Evolutionary conservation across 1,140 invertebrate species (phyloP).

Genomic region (Drosophila bocqueti): DNA sequence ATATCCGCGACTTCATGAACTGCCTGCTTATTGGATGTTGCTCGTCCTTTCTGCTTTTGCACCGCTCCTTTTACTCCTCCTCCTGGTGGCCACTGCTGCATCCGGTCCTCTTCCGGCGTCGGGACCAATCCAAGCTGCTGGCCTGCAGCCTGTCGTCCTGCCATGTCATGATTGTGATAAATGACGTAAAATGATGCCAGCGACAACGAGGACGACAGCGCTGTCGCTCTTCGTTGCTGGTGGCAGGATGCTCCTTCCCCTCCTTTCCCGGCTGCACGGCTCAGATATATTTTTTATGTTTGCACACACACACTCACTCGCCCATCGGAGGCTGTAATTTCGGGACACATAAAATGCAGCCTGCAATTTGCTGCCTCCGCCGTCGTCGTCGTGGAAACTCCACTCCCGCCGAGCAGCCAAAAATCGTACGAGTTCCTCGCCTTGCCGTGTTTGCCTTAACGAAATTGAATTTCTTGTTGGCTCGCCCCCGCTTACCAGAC

Average conservation of each 20-base stretch:
- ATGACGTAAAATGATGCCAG: constrained; percentile 82
- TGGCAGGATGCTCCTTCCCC: constrained; percentile 14
- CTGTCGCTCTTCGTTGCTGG: constrained; percentile 62
- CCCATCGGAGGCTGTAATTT: constrained; percentile 68
- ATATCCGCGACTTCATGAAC: constrained; percentile 40
- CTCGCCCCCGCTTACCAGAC: constrained; percentile 17
- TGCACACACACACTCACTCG: constrained; percentile 16
- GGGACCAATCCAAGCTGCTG: constrained; percentile 33
- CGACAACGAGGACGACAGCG: constrained; percentile 64
- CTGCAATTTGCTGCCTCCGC: constrained; percentile 64
- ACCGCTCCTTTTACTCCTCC: background rate
- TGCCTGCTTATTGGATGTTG: constrained; percentile 27
- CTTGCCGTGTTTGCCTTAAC: constrained; percentile 74
- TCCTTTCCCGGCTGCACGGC: constrained; percentile 25
- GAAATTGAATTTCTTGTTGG: constrained; percentile 79
- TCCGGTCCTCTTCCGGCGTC: constrained; percentile 31
- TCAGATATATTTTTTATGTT: constrained; percentile 65
- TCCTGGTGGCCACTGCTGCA: constrained; percentile 10
- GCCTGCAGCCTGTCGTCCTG: constrained; percentile 58
- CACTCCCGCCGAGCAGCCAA: constrained; percentile 49
- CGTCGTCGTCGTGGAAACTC: constrained; percentile 26
- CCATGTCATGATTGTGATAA: constrained; percentile 82
- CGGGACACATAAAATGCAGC: constrained; percentile 76
- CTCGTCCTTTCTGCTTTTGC: background rate
- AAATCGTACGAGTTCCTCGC: constrained; percentile 48